Evolutionary conservation across 1,140 invertebrate genomes (phyloP).

Genomic region (Zaprionus gabonicus): DNA sequence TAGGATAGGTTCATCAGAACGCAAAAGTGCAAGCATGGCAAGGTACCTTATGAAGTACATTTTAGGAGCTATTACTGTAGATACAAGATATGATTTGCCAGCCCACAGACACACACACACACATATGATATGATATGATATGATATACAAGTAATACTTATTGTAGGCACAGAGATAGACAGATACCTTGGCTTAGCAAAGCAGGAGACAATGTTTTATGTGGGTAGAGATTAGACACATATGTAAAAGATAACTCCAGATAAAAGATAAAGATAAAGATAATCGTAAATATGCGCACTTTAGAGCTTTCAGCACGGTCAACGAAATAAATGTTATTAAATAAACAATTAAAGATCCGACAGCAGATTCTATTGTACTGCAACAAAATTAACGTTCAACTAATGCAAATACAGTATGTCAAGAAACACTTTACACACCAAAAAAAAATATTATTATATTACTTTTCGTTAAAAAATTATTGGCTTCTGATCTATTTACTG

Average conservation of each 20-base stretch:
- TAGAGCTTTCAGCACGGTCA: constrained; percentile 79
- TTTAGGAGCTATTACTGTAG: constrained; percentile 48
- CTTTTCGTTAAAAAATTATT: too few species aligned
- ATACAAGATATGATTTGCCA: constrained; percentile 36
- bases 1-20: constrained; percentile 39
- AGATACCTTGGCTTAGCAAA: constrained; percentile 22
- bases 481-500: too few species aligned
- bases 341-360: constrained; percentile 20
- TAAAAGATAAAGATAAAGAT: constrained; percentile 27
- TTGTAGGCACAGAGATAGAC: constrained; percentile 27
- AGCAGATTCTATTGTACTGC: constrained; percentile 31
- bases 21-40: constrained; percentile 27
- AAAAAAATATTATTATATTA: too few species aligned
- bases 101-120: constrained; percentile 15
- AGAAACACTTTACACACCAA: too few species aligned
- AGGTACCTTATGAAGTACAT: constrained; percentile 60
- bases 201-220: constrained; percentile 8
- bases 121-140: not conserved
- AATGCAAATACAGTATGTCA: too few species aligned
- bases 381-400: constrained; percentile 55
- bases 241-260: constrained; percentile 23
- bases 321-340: constrained; percentile 72
- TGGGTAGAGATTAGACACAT: constrained; percentile 38
- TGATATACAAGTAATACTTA: constrained; percentile 25
- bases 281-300: constrained; percentile 75